Percentiles rank a stretch among this genome's conserved stretches.
These are phyloP conservation scores for Microctenopoma stevenorrisi DNA, from an alignment of 2,797 vertebrate genomes.

Conservation along the genomic window DNA sequence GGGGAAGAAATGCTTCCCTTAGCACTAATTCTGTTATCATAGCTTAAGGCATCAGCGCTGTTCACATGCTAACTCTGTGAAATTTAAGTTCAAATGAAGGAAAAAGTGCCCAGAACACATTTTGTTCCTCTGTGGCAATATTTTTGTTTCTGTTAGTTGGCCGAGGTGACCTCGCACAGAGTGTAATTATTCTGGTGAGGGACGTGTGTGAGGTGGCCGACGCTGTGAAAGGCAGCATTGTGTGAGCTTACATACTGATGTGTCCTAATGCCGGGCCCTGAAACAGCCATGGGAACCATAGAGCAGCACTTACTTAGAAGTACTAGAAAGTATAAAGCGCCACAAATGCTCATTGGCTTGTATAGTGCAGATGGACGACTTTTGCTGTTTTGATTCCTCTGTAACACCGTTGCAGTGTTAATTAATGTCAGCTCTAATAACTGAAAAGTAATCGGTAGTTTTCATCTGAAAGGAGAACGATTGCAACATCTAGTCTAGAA, in stretches of 20 bases:
- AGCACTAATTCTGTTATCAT: constrained; percentile 83
- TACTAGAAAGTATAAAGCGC: constrained; percentile 60
- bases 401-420: background rate
- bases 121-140: constrained; percentile 86
- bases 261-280: constrained; percentile 66
- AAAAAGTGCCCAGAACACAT: constrained; percentile 79
- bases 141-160: constrained; percentile 85
- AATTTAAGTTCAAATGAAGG: constrained; percentile 81
- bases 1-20: constrained; percentile 74
- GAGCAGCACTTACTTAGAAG: constrained; percentile 51
- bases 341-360: constrained; percentile 15
- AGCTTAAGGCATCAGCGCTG: constrained; percentile 78
- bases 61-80: constrained; percentile 81
- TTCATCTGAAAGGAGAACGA: constrained; percentile 39
- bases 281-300: constrained; percentile 61
- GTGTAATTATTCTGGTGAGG: constrained; percentile 80
- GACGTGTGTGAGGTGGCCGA: constrained; percentile 77
- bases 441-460: constrained; percentile 18
- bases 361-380: constrained; percentile 23
- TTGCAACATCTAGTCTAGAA: constrained; percentile 40
- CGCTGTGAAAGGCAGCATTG: constrained; percentile 84
- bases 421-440: constrained; percentile 28
- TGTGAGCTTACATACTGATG: constrained; percentile 79
- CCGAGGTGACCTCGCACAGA: constrained; percentile 82
- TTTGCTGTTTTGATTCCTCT: constrained; percentile 19